Percentiles rank a stretch among this genome's conserved stretches.
These are phyloP conservation scores for Aelia acuminata DNA, from an alignment of 2,888 invertebrate species.

Conservation along the genomic window DNA sequence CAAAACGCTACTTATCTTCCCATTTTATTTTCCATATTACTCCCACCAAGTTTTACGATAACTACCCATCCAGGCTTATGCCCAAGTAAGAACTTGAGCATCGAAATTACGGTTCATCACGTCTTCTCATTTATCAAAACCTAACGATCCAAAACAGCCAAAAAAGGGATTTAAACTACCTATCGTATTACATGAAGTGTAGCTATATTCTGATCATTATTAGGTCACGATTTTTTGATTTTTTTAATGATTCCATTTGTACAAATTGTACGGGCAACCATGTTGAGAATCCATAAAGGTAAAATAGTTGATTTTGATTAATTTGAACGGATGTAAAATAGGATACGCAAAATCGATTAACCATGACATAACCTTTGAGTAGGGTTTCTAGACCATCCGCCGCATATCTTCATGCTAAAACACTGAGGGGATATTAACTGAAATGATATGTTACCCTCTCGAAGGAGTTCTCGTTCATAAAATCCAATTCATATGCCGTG, in stretches of 20 bases:
- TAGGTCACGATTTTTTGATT: background rate
- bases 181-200: no score
- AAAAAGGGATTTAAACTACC: no score
- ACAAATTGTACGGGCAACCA: background rate
- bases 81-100: no score
- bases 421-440: background rate
- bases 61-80: no score
- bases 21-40: no score
- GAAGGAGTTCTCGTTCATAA: conserved; percentile 1
- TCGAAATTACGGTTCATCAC: no score
- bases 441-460: background rate
- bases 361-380: background rate
- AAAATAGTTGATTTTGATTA: background rate
- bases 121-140: no score
- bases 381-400: background rate
- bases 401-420: background rate
- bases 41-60: no score
- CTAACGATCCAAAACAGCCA: no score
- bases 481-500: background rate
- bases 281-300: background rate
- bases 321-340: background rate
- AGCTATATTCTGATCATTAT: no score
- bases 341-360: background rate
- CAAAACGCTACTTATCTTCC: no score
- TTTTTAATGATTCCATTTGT: no score